Conservation (phyloP, 2,797 vertebrate genomes). For the Macroramphosus scolopax region DNA sequence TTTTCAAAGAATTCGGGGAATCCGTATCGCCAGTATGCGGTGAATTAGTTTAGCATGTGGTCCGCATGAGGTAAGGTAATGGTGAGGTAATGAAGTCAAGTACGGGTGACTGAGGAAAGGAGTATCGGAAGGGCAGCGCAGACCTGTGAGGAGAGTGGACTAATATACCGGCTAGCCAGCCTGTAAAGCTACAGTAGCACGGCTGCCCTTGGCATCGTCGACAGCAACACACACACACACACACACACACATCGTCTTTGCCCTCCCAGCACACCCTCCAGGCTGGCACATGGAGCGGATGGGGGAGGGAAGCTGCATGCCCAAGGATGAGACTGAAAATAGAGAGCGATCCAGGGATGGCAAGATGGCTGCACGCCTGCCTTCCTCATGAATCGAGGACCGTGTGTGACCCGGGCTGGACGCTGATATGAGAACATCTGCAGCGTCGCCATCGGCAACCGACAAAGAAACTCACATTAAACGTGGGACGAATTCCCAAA, state of each 20-base stretch:
- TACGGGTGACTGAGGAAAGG: slow-evolving; percentile 20
- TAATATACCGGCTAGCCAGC: slow-evolving; percentile 60
- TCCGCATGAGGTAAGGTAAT: slow-evolving; percentile 39
- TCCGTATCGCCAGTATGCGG: slow-evolving; percentile 21
- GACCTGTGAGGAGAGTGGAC: slow-evolving; percentile 47
- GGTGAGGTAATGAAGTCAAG: slow-evolving; percentile 44
- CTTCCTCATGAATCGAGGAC: too few species aligned
- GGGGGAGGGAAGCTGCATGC: slow-evolving; percentile 56
- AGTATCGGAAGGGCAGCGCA: slow-evolving; percentile 14
- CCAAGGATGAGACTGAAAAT: slow-evolving; percentile 61
- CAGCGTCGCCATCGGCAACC: too few species aligned
- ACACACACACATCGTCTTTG: slow-evolving; percentile 30
- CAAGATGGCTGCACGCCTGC: slow-evolving; percentile 58
- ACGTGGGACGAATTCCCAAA: slow-evolving; percentile 21
- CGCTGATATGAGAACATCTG: slow-evolving; percentile 44
- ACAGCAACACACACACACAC: slow-evolving; percentile 24
- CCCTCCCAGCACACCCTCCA: slow-evolving; percentile 68
- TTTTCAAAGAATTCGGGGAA: slow-evolving; percentile 48
- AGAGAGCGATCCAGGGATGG: slow-evolving; percentile 44
- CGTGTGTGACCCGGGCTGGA: too few species aligned
- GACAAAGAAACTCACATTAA: slow-evolving; percentile 19
- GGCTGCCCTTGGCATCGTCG: slow-evolving; percentile 48
- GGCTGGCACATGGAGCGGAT: slow-evolving; percentile 70
- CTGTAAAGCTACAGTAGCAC: slow-evolving; percentile 46
- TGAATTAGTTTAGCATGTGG: slow-evolving; percentile 36